A percentile compares a stretch with the other conserved stretches of the same genome.
These are phyloP conservation scores for Phoebastria nigripes DNA, from an alignment of 2,797 vertebrate genomes.

Conservation along the genomic window DNA sequence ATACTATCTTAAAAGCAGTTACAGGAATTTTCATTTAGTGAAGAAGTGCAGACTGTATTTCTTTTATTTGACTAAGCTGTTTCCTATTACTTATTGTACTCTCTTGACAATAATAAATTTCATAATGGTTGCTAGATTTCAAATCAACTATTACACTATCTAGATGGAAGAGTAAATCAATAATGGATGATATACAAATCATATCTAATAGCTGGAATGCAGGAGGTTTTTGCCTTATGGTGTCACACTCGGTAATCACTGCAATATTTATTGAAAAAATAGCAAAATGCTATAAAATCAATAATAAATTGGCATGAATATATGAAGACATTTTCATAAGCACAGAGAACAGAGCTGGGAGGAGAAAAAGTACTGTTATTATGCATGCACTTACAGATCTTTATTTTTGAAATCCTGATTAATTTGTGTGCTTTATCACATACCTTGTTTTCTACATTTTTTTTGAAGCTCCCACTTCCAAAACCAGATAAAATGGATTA, in stretches of 20 bases:
- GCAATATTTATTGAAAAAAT: conserved; percentile 11
- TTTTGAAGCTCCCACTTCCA: not conserved
- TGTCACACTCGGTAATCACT: conserved; percentile 4
- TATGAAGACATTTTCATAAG: conserved; percentile 5
- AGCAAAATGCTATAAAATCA: conserved; percentile 10
- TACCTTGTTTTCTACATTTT: not conserved
- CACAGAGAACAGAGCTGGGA: not conserved
- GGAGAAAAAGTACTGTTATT: not conserved
- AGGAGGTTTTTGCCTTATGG: not conserved
- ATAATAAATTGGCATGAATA: not conserved
- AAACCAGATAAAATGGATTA: not conserved
- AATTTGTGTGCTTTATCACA: not conserved
- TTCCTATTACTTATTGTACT: conserved; percentile 49
- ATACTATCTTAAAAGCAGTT: conserved; percentile 4
- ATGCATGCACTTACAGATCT: not conserved
- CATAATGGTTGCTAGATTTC: conserved; percentile 47
- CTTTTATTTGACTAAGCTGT: conserved; percentile 52
- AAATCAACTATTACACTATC: conserved; percentile 21
- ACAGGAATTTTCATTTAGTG: conserved; percentile 40
- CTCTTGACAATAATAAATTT: conserved; percentile 48
- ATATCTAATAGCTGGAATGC: conserved; percentile 4
- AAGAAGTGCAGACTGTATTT: conserved; percentile 10
- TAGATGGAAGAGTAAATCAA: conserved; percentile 50
- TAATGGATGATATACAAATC: conserved; percentile 42
- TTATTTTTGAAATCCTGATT: not conserved